Conservation (phyloP, 1,140 invertebrate genomes). For the Atta colombica region DNA sequence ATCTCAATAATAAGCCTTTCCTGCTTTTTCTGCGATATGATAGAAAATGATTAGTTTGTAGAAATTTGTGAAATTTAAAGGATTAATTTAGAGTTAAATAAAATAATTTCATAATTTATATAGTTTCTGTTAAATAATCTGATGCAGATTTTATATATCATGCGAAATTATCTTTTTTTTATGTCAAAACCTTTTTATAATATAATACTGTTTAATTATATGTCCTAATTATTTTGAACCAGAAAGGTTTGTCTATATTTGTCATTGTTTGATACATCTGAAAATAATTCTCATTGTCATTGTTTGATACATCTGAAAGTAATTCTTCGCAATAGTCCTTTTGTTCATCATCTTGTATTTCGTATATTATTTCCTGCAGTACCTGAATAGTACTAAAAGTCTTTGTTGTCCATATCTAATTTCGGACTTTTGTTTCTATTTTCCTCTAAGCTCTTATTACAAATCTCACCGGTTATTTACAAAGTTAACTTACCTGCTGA, state of each 20-base stretch:
- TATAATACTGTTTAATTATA: slow-evolving; percentile 9
- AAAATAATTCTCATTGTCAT: background rate
- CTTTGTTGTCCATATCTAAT: slow-evolving; percentile 8
- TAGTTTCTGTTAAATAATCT: no score
- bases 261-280: background rate
- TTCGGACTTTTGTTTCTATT: slow-evolving; percentile 2
- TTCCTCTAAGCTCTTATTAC: slow-evolving; percentile 9
- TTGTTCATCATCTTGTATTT: background rate
- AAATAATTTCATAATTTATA: no score
- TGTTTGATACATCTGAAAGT: background rate
- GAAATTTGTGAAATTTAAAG: background rate
- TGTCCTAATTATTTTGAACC: background rate
- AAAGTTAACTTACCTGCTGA: slow-evolving; percentile 59
- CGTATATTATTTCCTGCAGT: background rate
- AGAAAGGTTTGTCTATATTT: background rate
- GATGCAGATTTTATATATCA: no score
- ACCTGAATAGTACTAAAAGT: background rate
- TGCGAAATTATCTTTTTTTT: background rate
- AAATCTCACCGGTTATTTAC: background rate
- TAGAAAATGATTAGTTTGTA: background rate
- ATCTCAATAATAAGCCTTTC: background rate
- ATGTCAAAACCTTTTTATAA: background rate
- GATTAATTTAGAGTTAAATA: background rate
- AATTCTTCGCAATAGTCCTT: background rate
- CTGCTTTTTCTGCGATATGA: background rate